A percentile compares a stretch with the other conserved stretches of the same genome.
These are phyloP conservation scores for Neodiprion fabricii DNA, from an alignment of 1,140 invertebrate genomes.

Conservation along the genomic window DNA sequence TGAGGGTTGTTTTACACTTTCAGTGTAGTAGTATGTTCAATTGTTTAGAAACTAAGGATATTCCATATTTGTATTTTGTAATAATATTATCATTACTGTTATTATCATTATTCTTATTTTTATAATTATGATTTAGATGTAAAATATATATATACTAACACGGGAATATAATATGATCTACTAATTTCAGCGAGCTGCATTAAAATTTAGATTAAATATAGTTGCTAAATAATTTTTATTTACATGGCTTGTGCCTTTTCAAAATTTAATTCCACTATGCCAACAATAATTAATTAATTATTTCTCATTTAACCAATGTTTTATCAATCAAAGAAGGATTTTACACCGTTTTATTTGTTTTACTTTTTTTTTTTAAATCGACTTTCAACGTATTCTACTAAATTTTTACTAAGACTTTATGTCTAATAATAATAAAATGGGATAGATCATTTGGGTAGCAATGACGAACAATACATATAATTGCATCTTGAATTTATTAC, in stretches of 20 bases:
- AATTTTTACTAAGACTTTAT: slow-evolving; percentile 2
- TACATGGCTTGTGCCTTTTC: slow-evolving; percentile 2
- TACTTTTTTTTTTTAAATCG: neutral
- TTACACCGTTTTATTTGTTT: neutral
- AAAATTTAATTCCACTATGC: neutral
- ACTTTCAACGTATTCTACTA: neutral
- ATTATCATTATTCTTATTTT: too few relatives aligned
- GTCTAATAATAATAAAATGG: neutral
- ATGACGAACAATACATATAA: slow-evolving; percentile 28
- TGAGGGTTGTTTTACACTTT: neutral
- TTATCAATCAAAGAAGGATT: slow-evolving; percentile 1
- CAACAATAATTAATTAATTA: slow-evolving; percentile 2
- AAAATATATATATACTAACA: slow-evolving; percentile 27
- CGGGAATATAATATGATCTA: slow-evolving; percentile 24
- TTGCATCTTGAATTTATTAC: slow-evolving; percentile 51
- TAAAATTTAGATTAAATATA: slow-evolving; percentile 14
- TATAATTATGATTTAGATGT: slow-evolving; percentile 14
- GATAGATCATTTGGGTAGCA: slow-evolving; percentile 8
- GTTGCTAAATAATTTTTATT: slow-evolving; percentile 25
- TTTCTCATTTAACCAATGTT: neutral
- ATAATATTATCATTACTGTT: too few relatives aligned
- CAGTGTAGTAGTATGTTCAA: neutral
- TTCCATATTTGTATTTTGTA: neutral
- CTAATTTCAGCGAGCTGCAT: slow-evolving; percentile 15
- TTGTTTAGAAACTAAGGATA: neutral